These are phyloP conservation scores for Darwinula stevensoni DNA, from an alignment of 2,888 invertebrate genomes.

Conservation along the genomic window DNA sequence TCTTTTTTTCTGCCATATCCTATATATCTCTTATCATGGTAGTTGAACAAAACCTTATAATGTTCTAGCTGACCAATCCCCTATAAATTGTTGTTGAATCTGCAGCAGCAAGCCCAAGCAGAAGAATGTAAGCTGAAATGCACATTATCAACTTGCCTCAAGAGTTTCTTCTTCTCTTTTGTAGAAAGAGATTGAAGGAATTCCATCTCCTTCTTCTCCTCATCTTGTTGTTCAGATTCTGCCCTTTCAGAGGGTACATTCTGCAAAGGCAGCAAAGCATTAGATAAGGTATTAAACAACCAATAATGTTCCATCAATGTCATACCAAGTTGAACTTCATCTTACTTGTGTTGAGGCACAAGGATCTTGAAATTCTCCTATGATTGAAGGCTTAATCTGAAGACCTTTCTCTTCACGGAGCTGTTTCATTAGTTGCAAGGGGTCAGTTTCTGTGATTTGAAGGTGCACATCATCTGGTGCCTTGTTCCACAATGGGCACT, in stretches of 20 bases:
- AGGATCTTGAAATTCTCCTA: slow-evolving; percentile 19
- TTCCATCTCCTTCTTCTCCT: slow-evolving; percentile 31
- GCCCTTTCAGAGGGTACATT: too few relatives aligned
- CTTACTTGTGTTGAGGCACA: slow-evolving; percentile 14
- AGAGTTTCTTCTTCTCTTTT: slow-evolving; percentile 61
- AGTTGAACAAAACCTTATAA: too few relatives aligned
- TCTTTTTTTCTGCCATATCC: too few relatives aligned
- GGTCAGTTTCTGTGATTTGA: slow-evolving; percentile 22
- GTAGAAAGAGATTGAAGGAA: slow-evolving; percentile 53
- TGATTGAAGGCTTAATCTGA: slow-evolving; percentile 39
- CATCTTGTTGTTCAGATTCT: slow-evolving; percentile 16
- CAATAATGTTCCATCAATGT: neutral
- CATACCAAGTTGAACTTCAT: neutral
- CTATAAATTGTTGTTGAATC: too few relatives aligned
- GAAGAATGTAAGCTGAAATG: too few relatives aligned
- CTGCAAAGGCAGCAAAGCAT: too few relatives aligned
- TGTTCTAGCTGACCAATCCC: too few relatives aligned
- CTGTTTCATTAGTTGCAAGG: slow-evolving; percentile 45
- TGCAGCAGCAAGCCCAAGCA: too few relatives aligned
- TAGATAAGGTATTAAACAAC: too few relatives aligned
- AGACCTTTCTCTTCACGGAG: slow-evolving; percentile 66
- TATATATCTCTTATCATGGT: too few relatives aligned
- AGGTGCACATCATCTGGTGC: slow-evolving; percentile 26
- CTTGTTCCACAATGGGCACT: slow-evolving; percentile 69
- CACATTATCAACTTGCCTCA: too few relatives aligned